A percentile compares a stretch with the other conserved stretches of the same genome.
phyloP scores from a whole-genome alignment of 2,113 vertebrate genomes.

The Monarcha castaneiventris region DNA sequence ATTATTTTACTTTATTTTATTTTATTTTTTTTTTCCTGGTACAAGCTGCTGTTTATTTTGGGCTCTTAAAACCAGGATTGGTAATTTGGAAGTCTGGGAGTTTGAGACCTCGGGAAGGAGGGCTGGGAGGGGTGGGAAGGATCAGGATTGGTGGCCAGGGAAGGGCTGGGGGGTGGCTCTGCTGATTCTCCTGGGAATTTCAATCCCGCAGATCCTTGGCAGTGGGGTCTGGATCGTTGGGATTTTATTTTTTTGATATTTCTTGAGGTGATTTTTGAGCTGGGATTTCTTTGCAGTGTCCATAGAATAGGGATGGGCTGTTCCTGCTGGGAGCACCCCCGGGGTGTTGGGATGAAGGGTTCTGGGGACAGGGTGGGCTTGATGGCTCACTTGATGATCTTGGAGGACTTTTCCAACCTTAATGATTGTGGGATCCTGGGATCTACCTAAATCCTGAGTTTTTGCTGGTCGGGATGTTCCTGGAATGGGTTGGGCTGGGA shows the following conservation, averaged over 20 bases:
- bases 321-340: not conserved
- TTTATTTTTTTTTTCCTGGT: not conserved
- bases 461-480: too few species aligned
- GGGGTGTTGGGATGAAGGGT: not conserved
- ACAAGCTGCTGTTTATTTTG: conserved; percentile 18
- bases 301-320: fast-evolving
- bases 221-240: fast-evolving
- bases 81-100: not conserved
- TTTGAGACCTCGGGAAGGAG: not conserved
- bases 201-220: not conserved
- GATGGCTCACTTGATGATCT: not conserved
- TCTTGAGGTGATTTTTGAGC: not conserved
- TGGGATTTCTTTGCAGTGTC: not conserved
- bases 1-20: too few species aligned
- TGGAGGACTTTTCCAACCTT: not conserved
- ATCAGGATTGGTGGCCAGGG: not conserved
- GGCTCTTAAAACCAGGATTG: not conserved
- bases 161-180: not conserved
- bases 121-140: not conserved
- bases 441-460: fast-evolving
- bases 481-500: not conserved
- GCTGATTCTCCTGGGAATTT: not conserved
- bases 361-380: too few species aligned
- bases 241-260: fast-evolving
- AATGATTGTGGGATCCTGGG: not conserved